Evolutionary conservation across 2,797 vertebrate genomes (phyloP).

Genomic region (Pyrocephalus nanus): DNA sequence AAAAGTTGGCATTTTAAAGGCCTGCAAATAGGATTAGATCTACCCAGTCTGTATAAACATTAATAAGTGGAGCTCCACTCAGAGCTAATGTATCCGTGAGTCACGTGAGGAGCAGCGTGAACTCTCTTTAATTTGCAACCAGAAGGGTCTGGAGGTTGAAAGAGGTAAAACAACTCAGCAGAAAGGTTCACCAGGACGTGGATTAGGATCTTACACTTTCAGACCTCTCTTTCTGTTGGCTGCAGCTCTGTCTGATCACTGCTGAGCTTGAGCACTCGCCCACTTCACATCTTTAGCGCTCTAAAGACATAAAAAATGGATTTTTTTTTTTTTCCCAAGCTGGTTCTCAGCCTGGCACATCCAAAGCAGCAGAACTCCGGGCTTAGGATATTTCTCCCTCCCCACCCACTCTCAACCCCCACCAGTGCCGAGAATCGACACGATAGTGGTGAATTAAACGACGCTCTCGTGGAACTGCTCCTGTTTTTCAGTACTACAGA

Average conservation of each 20-base stretch:
- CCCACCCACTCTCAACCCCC: too few species aligned
- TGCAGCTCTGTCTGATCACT: background rate
- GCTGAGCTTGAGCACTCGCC: background rate
- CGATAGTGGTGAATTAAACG: background rate
- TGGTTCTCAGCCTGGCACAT: background rate
- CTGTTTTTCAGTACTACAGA: background rate
- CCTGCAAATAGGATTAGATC: constrained; percentile 1
- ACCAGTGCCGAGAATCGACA: background rate
- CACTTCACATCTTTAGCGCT: background rate
- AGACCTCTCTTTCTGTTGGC: constrained; percentile 1
- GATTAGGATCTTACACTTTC: background rate
- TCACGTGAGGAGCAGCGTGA: background rate
- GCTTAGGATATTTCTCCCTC: background rate
- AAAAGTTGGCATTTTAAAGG: constrained; percentile 18
- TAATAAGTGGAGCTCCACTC: background rate
- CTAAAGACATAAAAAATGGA: background rate
- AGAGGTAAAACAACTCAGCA: background rate
- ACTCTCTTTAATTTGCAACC: background rate
- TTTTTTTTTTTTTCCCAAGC: background rate
- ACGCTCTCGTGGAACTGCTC: background rate
- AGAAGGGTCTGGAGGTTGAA: background rate
- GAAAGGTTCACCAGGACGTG: background rate
- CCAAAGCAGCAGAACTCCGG: background rate
- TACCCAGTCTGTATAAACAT: background rate
- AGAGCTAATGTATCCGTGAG: background rate